Evolutionary conservation across 2,888 invertebrate genomes (phyloP).

Genomic region (Meiosimyza decipiens): DNA sequence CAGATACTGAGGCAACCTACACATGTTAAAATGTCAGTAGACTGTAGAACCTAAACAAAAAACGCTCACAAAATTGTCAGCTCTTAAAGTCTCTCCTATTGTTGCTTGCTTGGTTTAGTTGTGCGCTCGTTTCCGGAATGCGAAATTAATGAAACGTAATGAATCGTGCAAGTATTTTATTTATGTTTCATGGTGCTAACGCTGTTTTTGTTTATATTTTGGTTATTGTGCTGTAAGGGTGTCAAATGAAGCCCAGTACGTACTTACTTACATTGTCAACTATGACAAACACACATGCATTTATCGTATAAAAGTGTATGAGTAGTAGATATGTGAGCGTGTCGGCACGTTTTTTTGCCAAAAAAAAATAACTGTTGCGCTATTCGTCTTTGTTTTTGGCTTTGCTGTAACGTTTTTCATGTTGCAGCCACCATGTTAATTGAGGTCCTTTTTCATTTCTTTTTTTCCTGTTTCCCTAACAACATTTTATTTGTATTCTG

Average conservation of each 20-base stretch:
- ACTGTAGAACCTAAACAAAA: no score
- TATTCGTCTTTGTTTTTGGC: conserved; percentile 29
- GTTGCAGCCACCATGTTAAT: conserved; percentile 22
- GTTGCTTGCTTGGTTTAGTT: conserved; percentile 29
- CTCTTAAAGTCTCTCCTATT: no score
- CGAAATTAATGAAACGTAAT: conserved; percentile 56
- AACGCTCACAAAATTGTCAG: no score
- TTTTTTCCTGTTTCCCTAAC: conserved; percentile 47
- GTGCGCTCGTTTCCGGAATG: conserved; percentile 50
- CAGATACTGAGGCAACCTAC: no score
- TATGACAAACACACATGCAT: background rate
- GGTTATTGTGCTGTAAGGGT: no score
- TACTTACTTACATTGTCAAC: background rate
- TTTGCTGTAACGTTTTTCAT: conserved; percentile 15
- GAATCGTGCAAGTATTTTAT: conserved; percentile 47
- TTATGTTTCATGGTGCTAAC: conserved; percentile 35
- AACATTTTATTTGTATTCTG: conserved; percentile 48
- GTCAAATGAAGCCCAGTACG: no score
- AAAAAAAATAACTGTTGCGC: no score
- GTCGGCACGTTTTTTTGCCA: no score
- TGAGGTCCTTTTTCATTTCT: conserved; percentile 37
- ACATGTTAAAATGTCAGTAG: no score
- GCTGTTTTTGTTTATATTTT: background rate
- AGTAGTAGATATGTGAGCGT: no score
- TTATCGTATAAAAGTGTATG: no score